Conservation (phyloP, 2,888 invertebrate genomes). For the Dexiosoma caninum region DNA sequence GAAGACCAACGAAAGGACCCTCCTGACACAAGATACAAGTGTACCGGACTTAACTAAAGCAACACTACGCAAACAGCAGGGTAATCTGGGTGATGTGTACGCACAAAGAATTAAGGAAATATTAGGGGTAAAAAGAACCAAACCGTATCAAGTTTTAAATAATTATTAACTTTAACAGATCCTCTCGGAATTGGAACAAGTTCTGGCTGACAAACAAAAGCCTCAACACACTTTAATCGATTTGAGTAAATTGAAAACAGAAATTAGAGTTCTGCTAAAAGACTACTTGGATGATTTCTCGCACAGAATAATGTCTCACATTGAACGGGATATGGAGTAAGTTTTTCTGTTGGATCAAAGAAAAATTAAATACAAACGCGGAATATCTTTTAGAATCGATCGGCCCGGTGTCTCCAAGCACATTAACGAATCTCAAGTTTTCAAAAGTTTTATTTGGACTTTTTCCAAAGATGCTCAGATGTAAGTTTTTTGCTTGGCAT, state of each 20-base stretch:
- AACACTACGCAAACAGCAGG: slow-evolving; percentile 73
- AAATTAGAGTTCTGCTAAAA: slow-evolving; percentile 73
- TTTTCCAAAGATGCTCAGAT: slow-evolving; percentile 75
- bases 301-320: slow-evolving; percentile 76
- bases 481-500: slow-evolving; percentile 69
- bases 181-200: slow-evolving; percentile 75
- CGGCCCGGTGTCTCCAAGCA: slow-evolving; percentile 75
- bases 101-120: slow-evolving; percentile 74
- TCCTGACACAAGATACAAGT: slow-evolving; percentile 75
- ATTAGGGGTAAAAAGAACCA: slow-evolving; percentile 70
- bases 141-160: not conserved
- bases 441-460: slow-evolving; percentile 76
- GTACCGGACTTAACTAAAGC: slow-evolving; percentile 73
- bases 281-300: slow-evolving; percentile 77
- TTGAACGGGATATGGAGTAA: slow-evolving; percentile 78
- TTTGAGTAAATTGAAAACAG: slow-evolving; percentile 73
- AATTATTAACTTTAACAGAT: slow-evolving; percentile 67
- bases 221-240: slow-evolving; percentile 70
- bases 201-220: slow-evolving; percentile 67
- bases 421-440: slow-evolving; percentile 74
- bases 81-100: slow-evolving; percentile 75
- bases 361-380: not conserved
- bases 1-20: slow-evolving; percentile 75
- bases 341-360: slow-evolving; percentile 42
- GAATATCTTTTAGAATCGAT: slow-evolving; percentile 68